Evolutionary conservation across 2,113 vertebrate species (phyloP).

Genomic region (Clarias batrachus): DNA sequence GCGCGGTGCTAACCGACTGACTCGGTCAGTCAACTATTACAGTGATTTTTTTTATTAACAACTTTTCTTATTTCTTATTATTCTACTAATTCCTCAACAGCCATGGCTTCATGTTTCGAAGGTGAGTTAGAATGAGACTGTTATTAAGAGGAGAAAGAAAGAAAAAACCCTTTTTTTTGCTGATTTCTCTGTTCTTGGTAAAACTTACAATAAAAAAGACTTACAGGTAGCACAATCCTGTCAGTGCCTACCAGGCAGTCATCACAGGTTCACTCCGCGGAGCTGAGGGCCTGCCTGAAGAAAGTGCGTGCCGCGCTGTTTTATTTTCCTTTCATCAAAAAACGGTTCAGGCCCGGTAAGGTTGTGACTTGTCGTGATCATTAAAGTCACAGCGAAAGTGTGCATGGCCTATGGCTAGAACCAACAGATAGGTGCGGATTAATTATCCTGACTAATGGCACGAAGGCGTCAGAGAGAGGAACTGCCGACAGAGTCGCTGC

Average conservation of each 20-base stretch:
- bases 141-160: too few species aligned
- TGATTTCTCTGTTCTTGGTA: neutral
- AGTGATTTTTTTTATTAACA: neutral
- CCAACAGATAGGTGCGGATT: slow-evolving; percentile 31
- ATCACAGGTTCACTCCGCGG: neutral
- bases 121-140: neutral
- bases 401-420: slow-evolving; percentile 13
- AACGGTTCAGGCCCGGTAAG: too few species aligned
- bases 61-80: neutral
- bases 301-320: neutral
- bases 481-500: neutral
- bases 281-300: neutral
- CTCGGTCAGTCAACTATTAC: neutral
- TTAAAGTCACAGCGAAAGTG: slow-evolving; percentile 28
- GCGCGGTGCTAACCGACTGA: slow-evolving; percentile 28
- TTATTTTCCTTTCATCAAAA: neutral
- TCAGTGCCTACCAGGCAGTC: neutral
- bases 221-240: slow-evolving; percentile 11
- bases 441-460: slow-evolving; percentile 38
- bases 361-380: slow-evolving; percentile 17
- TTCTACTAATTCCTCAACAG: neutral
- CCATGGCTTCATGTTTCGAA: neutral
- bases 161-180: neutral
- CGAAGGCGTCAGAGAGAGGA: slow-evolving; percentile 7
- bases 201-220: neutral